Conservation (phyloP, 2,888 invertebrate genomes). For the Steinernema carpocapsae region DNA sequence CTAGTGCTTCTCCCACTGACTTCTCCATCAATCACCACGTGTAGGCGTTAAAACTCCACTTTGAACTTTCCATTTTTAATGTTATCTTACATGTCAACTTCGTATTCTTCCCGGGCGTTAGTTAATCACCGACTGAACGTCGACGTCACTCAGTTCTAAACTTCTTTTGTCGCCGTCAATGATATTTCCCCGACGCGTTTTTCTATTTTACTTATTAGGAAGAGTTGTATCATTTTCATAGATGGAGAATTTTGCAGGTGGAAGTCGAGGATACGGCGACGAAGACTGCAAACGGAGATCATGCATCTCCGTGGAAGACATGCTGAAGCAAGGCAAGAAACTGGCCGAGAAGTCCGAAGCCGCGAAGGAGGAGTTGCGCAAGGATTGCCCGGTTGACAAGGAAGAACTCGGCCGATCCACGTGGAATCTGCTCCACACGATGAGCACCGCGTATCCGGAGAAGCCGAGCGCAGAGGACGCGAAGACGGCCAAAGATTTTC, state of each 20-base stretch:
- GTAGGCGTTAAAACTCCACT: no score
- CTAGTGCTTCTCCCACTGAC: no score
- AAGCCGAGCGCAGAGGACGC: constrained; percentile 77
- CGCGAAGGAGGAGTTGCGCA: constrained; percentile 15
- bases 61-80: no score
- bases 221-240: no score
- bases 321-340: constrained; percentile 59
- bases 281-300: constrained; percentile 46
- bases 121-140: no score
- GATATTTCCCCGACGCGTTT: no score
- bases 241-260: constrained; percentile 16
- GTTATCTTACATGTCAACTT: no score
- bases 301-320: constrained; percentile 63
- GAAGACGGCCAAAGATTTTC: constrained; percentile 81
- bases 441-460: constrained; percentile 91
- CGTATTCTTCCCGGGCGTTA: no score
- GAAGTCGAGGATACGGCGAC: constrained; percentile 5
- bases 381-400: constrained; percentile 73
- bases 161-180: no score
- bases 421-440: constrained; percentile 93
- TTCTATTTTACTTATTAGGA: no score
- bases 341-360: constrained; percentile 41
- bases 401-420: constrained; percentile 76
- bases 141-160: no score
- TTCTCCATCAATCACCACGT: no score